Base-by-base conservation (phyloP, 2,888 invertebrate species). In the Eupithecia tripunctaria region DNA sequence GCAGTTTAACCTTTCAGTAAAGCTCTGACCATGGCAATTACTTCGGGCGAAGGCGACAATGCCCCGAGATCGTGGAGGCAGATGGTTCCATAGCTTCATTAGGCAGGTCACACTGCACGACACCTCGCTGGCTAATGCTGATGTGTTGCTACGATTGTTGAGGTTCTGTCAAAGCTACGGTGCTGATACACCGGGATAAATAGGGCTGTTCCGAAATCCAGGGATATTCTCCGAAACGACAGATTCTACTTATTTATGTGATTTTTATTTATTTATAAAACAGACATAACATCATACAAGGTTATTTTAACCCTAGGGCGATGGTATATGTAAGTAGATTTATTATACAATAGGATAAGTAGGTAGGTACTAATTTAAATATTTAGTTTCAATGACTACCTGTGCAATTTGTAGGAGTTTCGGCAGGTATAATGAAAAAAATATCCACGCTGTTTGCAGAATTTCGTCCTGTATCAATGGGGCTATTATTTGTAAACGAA, bases 51-150 rank as follows among this genome's bases (percentile, higher is more conserved):
- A 59, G 68, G 70, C 76, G 79, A 81, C 80, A 74, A 75, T 68
- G 76, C 71, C 68, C 73, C 59, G 10, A 76, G 80, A 80, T 80
- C 72, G 76, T 51, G 51, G 68, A 62, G 74, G 74, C 70, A 77
- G 81, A 80, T 81, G 80, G 73, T 75, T 82, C 82, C 85, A 86
- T 88, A 86, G 87, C 87, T 90, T 89, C 88, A 89, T 89, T 89
- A 90, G 85, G 69, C 59, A 80, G 80, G 82, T 83, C 82, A 83
- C 79, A 82, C 82, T 76, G 72, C 75, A 85, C 88, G 85, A 92
- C 93, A 89, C 92, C 90, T 91, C 83, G 86, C 87, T 88, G 87
- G 91, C 89, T 91, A 92, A 91, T 89, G 91, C 85, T 80, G 91
- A 93, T 92, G 84, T 83, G 85, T 85, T 79, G 81, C 79, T 79